Conservation (phyloP, 2,113 vertebrate genomes). For the Salvelinus sp. region DNA sequence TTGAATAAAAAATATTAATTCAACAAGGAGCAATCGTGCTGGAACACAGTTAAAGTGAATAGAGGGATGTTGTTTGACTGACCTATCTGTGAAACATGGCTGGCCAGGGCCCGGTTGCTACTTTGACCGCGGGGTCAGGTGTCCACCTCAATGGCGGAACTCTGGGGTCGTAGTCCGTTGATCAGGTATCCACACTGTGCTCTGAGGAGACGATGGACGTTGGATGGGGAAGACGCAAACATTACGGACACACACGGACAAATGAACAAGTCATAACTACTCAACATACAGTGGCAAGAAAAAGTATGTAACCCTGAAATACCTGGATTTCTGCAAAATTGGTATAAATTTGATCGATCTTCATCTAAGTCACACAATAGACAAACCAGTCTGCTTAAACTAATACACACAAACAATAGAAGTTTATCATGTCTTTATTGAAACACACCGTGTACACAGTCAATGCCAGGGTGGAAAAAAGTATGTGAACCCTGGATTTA, state of each 20-base stretch:
- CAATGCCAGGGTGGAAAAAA: too few relatives aligned
- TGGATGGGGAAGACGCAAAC: not conserved
- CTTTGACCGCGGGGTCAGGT: conserved; percentile 76
- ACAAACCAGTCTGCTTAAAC: too few relatives aligned
- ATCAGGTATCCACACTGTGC: conserved; percentile 87
- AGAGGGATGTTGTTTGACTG: too few relatives aligned
- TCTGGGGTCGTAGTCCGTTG: conserved; percentile 87
- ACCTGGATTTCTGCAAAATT: too few relatives aligned
- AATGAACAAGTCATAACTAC: not conserved
- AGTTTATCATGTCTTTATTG: too few relatives aligned
- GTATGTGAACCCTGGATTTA: too few relatives aligned
- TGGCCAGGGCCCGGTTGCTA: conserved; percentile 84
- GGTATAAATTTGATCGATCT: too few relatives aligned
- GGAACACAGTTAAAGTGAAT: not conserved
- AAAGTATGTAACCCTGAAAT: too few relatives aligned
- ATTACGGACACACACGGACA: conserved; percentile 6
- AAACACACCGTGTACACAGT: too few relatives aligned
- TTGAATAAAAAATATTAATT: not conserved
- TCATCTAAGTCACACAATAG: too few relatives aligned
- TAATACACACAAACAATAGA: too few relatives aligned
- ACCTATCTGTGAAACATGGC: conserved; percentile 86
- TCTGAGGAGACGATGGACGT: conserved; percentile 60
- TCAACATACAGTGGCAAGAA: too few relatives aligned
- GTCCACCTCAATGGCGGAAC: conserved; percentile 85
- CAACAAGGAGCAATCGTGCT: not conserved